These are phyloP conservation scores for Panagrolaimus sp. DNA, from an alignment of 1,140 invertebrate species.

Conservation along the genomic window DNA sequence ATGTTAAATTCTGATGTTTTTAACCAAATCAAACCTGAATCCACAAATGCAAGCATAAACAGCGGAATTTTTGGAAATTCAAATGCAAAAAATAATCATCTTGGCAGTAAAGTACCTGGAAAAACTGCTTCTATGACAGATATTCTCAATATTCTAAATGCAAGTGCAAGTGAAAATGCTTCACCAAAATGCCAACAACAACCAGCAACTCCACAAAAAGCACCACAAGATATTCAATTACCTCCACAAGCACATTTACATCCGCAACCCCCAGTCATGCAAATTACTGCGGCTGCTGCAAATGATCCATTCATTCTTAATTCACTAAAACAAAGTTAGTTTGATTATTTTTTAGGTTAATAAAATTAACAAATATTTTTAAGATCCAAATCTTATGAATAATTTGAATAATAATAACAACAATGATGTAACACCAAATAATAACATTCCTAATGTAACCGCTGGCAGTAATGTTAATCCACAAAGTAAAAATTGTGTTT, in stretches of 20 bases:
- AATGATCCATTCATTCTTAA: conserved; percentile 10
- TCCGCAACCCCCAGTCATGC: too few species aligned
- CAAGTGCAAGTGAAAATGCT: neutral
- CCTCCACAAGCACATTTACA: too few species aligned
- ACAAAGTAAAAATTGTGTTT: too few species aligned
- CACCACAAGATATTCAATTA: too few species aligned
- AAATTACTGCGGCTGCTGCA: conserved; percentile 2
- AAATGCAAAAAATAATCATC: conserved; percentile 8
- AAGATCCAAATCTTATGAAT: conserved; percentile 6
- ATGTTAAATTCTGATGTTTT: too few species aligned
- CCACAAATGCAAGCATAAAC: too few species aligned
- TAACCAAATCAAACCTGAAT: too few species aligned
- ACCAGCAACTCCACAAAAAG: conserved; percentile 1
- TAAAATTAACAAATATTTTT: too few species aligned
- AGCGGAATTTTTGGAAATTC: conserved; percentile 10
- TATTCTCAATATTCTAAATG: conserved; percentile 12
- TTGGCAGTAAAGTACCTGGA: neutral
- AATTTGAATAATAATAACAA: conserved; percentile 6
- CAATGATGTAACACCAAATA: too few species aligned
- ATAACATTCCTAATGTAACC: too few species aligned
- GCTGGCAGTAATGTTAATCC: too few species aligned
- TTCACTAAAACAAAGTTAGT: neutral
- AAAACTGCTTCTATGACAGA: conserved; percentile 2
- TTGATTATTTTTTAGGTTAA: too few species aligned
- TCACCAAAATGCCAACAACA: neutral